Conservation (phyloP, 1,140 invertebrate genomes). For the Oncopodura yosiiana region DNA sequence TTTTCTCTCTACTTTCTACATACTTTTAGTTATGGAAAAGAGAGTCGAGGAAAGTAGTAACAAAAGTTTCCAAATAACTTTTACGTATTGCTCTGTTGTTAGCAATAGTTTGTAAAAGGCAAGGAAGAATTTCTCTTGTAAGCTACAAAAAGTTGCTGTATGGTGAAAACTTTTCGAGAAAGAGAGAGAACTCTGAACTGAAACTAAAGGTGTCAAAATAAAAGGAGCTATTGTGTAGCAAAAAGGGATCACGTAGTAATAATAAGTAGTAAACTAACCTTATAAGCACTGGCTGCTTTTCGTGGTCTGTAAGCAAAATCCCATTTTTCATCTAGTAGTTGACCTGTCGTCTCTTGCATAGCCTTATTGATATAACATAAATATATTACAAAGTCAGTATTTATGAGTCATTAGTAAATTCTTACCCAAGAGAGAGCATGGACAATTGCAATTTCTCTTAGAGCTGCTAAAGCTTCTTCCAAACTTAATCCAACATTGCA, state of each 20-base stretch:
- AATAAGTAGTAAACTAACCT: constrained; percentile 13
- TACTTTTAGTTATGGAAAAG: no score
- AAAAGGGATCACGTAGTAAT: background rate
- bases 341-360: constrained; percentile 24
- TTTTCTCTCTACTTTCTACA: no score
- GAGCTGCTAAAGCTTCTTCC: constrained; percentile 52
- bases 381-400: no score
- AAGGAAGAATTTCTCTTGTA: background rate
- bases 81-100: no score
- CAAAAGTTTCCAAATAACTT: no score
- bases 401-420: no score
- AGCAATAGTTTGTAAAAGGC: no score
- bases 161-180: no score
- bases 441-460: constrained; percentile 56
- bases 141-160: background rate
- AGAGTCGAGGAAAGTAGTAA: no score
- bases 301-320: constrained; percentile 31
- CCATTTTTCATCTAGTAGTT: constrained; percentile 32
- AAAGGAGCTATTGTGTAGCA: background rate
- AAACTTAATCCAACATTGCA: constrained; percentile 59
- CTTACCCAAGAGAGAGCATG: constrained; percentile 59
- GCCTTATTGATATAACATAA: no score
- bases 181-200: no score
- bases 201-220: background rate
- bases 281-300: constrained; percentile 32